Evolutionary conservation across 2,113 vertebrate species (phyloP).

Genomic region (Todiramphus saurophagus): DNA sequence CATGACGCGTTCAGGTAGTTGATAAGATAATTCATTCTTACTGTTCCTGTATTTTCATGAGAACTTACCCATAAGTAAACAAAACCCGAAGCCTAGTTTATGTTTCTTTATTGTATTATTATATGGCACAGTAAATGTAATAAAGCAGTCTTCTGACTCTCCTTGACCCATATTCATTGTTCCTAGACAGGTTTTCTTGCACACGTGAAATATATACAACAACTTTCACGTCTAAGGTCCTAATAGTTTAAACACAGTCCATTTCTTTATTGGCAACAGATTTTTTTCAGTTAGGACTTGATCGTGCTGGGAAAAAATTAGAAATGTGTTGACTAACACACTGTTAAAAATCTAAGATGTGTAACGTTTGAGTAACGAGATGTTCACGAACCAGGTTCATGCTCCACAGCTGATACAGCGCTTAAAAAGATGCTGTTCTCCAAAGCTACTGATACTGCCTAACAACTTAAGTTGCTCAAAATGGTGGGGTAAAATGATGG

Average conservation of each 20-base stretch:
- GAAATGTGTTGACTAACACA: neutral
- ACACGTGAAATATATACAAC: neutral
- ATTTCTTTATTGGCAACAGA: neutral
- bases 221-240: neutral
- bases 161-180: neutral
- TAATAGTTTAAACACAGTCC: neutral
- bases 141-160: neutral
- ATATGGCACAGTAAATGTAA: neutral
- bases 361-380: neutral
- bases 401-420: neutral
- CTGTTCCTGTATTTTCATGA: neutral
- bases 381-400: neutral
- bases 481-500: neutral
- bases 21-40: conserved; percentile 27
- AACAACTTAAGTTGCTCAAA: neutral
- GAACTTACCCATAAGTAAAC: conserved; percentile 4
- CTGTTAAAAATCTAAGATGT: neutral
- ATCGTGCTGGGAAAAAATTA: neutral
- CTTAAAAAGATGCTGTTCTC: neutral
- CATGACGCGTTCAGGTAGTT: neutral
- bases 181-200: neutral
- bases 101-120: neutral
- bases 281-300: neutral
- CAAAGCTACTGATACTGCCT: neutral
- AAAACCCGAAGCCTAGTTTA: neutral